Conservation (phyloP, 2,888 invertebrate species). For the Phaonia tiefii region DNA sequence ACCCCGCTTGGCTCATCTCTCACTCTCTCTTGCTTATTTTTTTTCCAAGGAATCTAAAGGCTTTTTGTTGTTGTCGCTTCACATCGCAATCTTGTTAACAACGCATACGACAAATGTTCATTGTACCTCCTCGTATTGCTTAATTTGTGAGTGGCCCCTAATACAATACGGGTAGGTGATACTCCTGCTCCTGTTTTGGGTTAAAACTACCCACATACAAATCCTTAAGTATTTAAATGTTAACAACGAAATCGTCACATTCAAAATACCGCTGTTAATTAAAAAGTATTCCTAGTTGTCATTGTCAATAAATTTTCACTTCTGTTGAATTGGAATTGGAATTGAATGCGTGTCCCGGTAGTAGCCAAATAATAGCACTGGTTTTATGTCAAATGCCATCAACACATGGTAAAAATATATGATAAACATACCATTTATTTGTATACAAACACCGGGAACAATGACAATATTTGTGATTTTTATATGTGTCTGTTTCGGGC, state of each 20-base stretch:
- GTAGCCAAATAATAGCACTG: conserved; percentile 16
- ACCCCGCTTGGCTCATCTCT: too few relatives aligned
- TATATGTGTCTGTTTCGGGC: conserved; percentile 5
- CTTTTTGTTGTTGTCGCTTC: conserved; percentile 46
- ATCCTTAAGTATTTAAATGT: too few relatives aligned
- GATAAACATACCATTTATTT: background rate
- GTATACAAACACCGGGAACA: conserved; percentile 21
- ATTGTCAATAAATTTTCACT: too few relatives aligned
- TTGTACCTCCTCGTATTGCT: conserved; percentile 58
- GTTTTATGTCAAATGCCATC: conserved; percentile 43
- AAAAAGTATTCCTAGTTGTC: conserved; percentile 34
- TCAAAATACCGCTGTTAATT: background rate
- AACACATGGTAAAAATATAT: conserved; percentile 56
- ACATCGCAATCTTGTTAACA: conserved; percentile 61
- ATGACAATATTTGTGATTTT: conserved; percentile 28
- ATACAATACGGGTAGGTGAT: background rate
- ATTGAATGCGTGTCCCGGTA: too few relatives aligned
- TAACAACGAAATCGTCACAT: background rate
- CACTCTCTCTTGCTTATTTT: conserved; percentile 45
- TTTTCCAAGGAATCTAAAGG: conserved; percentile 62
- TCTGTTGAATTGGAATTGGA: too few relatives aligned
- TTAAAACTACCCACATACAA: too few relatives aligned
- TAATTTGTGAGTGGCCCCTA: conserved; percentile 60
- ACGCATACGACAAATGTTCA: conserved; percentile 60
- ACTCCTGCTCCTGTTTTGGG: background rate